These are phyloP conservation scores for Sacculina carcini DNA, from an alignment of 2,888 invertebrate genomes.

Conservation along the genomic window DNA sequence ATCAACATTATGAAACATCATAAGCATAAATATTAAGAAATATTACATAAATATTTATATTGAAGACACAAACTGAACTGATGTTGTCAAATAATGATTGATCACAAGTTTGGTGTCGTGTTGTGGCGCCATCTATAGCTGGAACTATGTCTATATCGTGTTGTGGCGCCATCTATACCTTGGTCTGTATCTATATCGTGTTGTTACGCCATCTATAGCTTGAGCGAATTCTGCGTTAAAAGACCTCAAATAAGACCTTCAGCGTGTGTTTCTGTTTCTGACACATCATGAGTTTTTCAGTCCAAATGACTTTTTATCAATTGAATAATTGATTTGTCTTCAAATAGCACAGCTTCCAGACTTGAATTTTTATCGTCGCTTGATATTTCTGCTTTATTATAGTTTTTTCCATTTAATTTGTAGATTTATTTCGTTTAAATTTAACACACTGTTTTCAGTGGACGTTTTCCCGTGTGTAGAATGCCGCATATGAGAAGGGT, in stretches of 20 bases:
- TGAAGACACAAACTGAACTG: background rate
- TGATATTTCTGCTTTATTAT: background rate
- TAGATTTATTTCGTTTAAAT: too few species aligned
- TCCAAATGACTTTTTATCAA: too few species aligned
- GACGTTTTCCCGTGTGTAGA: too few species aligned
- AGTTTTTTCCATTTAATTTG: conserved; percentile 1
- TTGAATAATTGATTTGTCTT: too few species aligned
- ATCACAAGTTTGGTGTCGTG: background rate
- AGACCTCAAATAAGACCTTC: too few species aligned
- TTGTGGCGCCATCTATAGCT: background rate
- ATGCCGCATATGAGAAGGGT: background rate
- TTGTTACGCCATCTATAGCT: background rate
- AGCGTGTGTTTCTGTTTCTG: too few species aligned
- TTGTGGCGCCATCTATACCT: background rate
- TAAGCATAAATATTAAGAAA: too few species aligned
- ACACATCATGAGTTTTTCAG: too few species aligned
- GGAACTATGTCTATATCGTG: background rate
- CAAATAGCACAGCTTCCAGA: too few species aligned
- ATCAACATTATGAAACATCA: too few species aligned
- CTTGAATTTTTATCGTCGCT: background rate
- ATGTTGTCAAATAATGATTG: background rate
- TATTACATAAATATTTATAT: conserved; percentile 1
- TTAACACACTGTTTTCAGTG: too few species aligned
- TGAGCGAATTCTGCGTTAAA: too few species aligned
- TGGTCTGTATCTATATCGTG: background rate